Base-by-base conservation (phyloP, 2,888 invertebrate genomes). In the Leistus spinibarbis region DNA sequence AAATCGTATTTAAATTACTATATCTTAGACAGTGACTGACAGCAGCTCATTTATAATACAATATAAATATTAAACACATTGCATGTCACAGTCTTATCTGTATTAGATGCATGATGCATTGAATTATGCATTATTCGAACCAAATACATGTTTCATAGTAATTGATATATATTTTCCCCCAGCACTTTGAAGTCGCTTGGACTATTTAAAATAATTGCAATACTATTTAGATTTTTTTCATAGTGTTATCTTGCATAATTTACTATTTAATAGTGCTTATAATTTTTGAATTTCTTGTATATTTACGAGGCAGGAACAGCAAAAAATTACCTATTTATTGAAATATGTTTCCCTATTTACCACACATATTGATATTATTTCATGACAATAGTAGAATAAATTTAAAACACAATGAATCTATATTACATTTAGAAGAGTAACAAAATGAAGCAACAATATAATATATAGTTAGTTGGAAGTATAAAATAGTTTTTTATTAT, bases 71-170 rank as follows among this genome's bases (percentile, higher is more conserved):
- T 23, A 64, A 64, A 64, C 23, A 23, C 7, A 22, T 64, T 23
- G 64, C 64, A 64, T 64, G 64, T 64, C 5, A 17, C 17, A 53
- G 53, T 66, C 16, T 66, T 64, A 60, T 27, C 65, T 16, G 40
- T 65, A n/a, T 68, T 68, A 20, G 3, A 68, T 20, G 23, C 54
- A 40, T 54, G 54, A n/a, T 40, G 66, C 66, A 66, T 54, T 54
- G 54, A 19, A 68, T n/a, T 54, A 68, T 68, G 68, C 22, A 54
- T 54, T 22, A 24, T 64, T 24, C 23, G 9, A 20, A 40, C 40
- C n/a, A n/a, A n/a, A n/a, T 40, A 40, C 13, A 13, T 40, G 40
- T 5, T 40, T 40, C 40, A 40, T 40, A n/a, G n/a, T n/a, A 40
- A 40, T 40, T 40, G 40, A 40, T 40, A 40, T 40, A 40, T 13